A percentile compares a stretch with the other conserved stretches of the same genome.
Conservation (phyloP, 2,888 invertebrate genomes). For the Hetaerina titia region DNA sequence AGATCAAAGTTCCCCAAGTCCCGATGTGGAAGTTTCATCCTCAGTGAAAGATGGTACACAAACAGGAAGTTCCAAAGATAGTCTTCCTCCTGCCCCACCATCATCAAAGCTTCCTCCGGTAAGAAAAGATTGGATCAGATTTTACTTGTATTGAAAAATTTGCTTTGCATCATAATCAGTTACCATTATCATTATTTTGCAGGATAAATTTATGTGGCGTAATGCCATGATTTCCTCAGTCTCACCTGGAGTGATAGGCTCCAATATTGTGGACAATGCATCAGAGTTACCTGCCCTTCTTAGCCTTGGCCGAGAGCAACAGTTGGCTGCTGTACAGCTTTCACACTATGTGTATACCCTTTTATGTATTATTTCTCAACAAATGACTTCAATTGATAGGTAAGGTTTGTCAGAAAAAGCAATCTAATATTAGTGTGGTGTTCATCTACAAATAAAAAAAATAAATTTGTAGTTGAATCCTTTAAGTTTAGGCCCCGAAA, state of each 20-base stretch:
- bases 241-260: conserved; percentile 76
- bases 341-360: conserved; percentile 93
- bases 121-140: neutral
- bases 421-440: neutral
- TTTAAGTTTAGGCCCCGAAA: too few species aligned
- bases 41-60: neutral
- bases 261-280: conserved; percentile 70
- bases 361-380: conserved; percentile 92
- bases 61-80: conserved; percentile 37
- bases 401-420: conserved; percentile 73
- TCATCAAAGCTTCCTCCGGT: conserved; percentile 51
- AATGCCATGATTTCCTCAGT: conserved; percentile 78
- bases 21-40: conserved; percentile 32
- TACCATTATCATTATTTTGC: conserved; percentile 70
- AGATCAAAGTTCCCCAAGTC: conserved; percentile 38
- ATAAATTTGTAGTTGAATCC: too few species aligned
- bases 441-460: neutral
- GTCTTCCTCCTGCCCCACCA: conserved; percentile 46
- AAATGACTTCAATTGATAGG: conserved; percentile 93
- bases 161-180: neutral
- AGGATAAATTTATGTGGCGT: conserved; percentile 79
- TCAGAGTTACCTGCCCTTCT: conserved; percentile 77
- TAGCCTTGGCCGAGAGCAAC: conserved; percentile 81
- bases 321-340: conserved; percentile 88
- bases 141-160: neutral